Conservation (phyloP, 2,797 vertebrate genomes). For the Dendrocincla fuliginosa region DNA sequence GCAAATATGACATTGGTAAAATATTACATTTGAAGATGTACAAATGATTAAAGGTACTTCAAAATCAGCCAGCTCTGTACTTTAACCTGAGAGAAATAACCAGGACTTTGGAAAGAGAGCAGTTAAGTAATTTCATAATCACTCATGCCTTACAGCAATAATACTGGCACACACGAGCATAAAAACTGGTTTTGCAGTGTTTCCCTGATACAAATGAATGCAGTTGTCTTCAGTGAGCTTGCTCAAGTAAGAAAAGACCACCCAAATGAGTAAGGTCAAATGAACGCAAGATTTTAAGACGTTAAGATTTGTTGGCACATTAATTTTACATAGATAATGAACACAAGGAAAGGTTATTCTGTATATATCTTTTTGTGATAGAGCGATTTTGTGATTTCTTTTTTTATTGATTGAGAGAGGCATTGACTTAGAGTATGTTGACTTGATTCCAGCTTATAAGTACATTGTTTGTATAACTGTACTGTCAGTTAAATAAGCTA, state of each 20-base stretch:
- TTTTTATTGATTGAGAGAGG: not conserved
- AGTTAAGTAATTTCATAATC: constrained; percentile 21
- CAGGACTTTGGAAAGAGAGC: not conserved
- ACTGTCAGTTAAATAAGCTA: not conserved
- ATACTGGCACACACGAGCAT: not conserved
- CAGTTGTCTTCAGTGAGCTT: not conserved
- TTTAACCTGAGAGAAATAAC: not conserved
- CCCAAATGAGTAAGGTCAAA: not conserved
- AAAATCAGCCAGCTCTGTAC: not conserved
- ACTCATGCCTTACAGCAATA: not conserved
- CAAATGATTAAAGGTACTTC: not conserved
- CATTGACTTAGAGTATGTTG: not conserved
- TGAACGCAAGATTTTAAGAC: not conserved
- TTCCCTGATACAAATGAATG: not conserved
- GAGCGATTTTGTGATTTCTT: not conserved
- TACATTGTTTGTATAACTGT: not conserved
- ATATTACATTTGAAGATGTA: not conserved
- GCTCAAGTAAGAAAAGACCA: not conserved
- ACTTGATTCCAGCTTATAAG: constrained; percentile 1
- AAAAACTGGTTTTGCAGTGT: not conserved
- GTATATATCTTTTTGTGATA: not conserved
- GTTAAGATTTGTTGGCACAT: not conserved
- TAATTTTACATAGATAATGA: not conserved
- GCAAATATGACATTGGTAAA: not conserved
- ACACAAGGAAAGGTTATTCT: not conserved